Evolutionary conservation across 1,140 invertebrate genomes (phyloP), one percentile per base, ranked within the genome.

Genomic region (Asobara japonica): DNA sequence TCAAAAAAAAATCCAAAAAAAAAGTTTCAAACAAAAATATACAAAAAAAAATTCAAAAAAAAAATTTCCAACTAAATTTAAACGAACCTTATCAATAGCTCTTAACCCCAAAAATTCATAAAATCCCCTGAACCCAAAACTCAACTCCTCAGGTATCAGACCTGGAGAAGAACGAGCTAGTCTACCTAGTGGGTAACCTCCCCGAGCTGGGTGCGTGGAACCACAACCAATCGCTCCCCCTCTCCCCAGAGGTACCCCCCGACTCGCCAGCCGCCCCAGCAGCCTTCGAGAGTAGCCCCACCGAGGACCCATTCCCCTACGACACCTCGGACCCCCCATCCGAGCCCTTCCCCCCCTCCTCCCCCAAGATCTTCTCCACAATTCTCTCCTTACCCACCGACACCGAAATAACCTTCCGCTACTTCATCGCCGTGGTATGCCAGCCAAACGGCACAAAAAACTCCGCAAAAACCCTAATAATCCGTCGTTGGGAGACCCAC

Each of bases 401-500:
- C 72, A 84, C 83, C 74, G 90, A 92, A 72, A 87, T 96, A 2
- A 87, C 91, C 30, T 97, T 93, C 82, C 91, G 96, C 16, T 97
- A 95, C 85, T 93, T 93, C 78, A 89, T 96, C 65, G 86, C 89
- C 61, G 81, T 91, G 10, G 82, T 86, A 74, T 88, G 85, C 73
- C 78, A 86, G 41, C 80, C 82, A n/a, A 86, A 87, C 72, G 79
- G 81, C 48, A 87, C 87, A 77, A 88, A 90, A 74, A 84, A 89
- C 73, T 80, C 80, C 69, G 82, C 86, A 13, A 87, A 89, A 84
- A 87, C 90, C 73, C 78, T 93, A 6, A 89, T 95, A 56, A 91
- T 97, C 13, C 89, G 93, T 16, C 89, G 89, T 75, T 97, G 95
- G 96, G 96, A 98, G 86, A 94, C 95, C 7, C 91, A 94, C 79